Evolutionary conservation across 2,113 vertebrate species (phyloP).

Genomic region (Beaufortia kweichowensis): DNA sequence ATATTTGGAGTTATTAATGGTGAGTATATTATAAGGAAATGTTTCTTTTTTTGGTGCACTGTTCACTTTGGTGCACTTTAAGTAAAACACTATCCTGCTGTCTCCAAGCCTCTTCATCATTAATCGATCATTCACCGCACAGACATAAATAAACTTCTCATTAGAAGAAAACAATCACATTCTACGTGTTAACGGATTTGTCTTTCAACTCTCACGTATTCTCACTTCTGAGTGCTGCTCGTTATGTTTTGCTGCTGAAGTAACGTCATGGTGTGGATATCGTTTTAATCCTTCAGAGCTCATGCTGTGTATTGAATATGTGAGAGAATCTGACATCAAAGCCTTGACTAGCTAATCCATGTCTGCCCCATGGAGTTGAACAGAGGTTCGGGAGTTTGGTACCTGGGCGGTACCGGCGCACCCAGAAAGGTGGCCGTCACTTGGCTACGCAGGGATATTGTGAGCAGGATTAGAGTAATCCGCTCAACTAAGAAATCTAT

Average conservation of each 20-base stretch:
- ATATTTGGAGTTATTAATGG: too few species aligned
- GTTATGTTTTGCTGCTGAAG: slow-evolving; percentile 31
- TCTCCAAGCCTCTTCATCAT: not conserved
- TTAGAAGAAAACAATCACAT: not conserved
- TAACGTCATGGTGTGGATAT: slow-evolving; percentile 55
- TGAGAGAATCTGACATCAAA: slow-evolving; percentile 69
- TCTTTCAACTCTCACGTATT: not conserved
- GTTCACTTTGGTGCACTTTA: too few species aligned
- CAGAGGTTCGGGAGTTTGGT: slow-evolving; percentile 46
- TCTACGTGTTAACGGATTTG: not conserved
- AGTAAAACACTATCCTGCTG: too few species aligned
- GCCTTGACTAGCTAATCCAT: slow-evolving; percentile 61
- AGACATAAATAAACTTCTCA: not conserved
- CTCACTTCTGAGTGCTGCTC: not conserved
- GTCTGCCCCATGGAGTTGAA: slow-evolving; percentile 60
- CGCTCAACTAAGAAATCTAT: slow-evolving; percentile 52
- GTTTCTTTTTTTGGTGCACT: too few species aligned
- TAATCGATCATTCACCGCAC: not conserved
- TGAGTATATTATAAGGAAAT: too few species aligned
- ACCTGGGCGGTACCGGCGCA: slow-evolving; percentile 50
- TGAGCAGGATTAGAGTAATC: slow-evolving; percentile 72
- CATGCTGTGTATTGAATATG: slow-evolving; percentile 51
- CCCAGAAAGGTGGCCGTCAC: slow-evolving; percentile 13
- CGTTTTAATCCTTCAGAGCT: slow-evolving; percentile 56
- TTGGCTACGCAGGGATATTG: slow-evolving; percentile 52